Percentiles rank a stretch among this genome's conserved stretches.
Conservation (phyloP, 1,140 invertebrate species). For the Macrosteles quadrilineatus region DNA sequence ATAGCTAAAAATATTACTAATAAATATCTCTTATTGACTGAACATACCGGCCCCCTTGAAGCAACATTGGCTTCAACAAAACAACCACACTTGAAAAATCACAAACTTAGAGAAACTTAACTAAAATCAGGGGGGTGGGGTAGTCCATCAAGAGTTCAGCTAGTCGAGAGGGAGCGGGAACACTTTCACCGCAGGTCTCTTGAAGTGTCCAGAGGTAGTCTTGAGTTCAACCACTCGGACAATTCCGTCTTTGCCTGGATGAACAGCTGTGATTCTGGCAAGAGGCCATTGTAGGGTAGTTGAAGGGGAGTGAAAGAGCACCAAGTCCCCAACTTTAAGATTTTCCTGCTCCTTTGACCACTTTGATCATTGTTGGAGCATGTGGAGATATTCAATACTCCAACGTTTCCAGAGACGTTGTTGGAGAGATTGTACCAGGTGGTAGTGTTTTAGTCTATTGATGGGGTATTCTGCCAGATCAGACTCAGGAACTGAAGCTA, state of each 20-base stretch:
- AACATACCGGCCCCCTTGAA: no score
- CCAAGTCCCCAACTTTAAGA: slow-evolving; percentile 34
- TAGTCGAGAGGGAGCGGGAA: slow-evolving; percentile 26
- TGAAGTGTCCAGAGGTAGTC: slow-evolving; percentile 43
- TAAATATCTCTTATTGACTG: no score
- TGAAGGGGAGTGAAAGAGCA: slow-evolving; percentile 40
- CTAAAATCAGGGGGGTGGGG: no score
- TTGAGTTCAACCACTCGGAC: no score
- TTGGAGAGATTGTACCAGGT: no score
- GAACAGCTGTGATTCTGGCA: slow-evolving; percentile 35
- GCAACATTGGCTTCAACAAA: no score
- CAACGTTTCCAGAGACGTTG: slow-evolving; percentile 48
- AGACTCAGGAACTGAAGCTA: slow-evolving; percentile 35
- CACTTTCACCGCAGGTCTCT: slow-evolving; percentile 27
- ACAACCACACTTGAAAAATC: no score
- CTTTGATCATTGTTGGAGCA: slow-evolving; percentile 43
- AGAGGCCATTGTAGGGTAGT: no score
- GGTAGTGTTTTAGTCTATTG: slow-evolving; percentile 40
- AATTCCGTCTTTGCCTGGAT: slow-evolving; percentile 40
- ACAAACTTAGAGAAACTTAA: no score
- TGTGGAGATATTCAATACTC: slow-evolving; percentile 44
- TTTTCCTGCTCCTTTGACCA: no score
- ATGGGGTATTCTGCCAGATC: slow-evolving; percentile 3
- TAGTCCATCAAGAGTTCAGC: no score
- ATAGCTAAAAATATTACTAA: no score